A percentile compares a stretch with the other conserved stretches of the same genome.
Evolutionary conservation across 2,797 vertebrate genomes (phyloP).

Genomic region (Brachyalestes nurse): DNA sequence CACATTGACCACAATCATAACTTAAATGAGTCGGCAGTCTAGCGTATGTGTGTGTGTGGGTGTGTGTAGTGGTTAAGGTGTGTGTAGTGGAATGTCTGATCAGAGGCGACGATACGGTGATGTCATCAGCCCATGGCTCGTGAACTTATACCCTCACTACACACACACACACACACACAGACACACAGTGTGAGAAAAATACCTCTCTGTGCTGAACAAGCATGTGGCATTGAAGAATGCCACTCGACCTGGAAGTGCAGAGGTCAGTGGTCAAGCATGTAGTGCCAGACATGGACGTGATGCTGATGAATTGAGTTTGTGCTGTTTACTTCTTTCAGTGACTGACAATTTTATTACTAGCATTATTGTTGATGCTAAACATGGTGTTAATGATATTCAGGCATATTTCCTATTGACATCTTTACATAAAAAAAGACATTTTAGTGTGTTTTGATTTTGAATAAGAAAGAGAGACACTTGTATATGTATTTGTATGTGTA

Average conservation of each 20-base stretch:
- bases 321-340: too few species aligned
- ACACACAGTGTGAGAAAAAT: constrained; percentile 11
- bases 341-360: too few species aligned
- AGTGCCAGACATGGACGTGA: constrained; percentile 20
- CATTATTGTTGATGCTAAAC: too few species aligned
- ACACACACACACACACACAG: neutral
- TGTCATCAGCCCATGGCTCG: neutral
- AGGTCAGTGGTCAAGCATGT: constrained; percentile 72
- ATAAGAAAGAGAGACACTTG: too few species aligned
- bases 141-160: constrained; percentile 15
- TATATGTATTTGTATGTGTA: too few species aligned
- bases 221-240: constrained; percentile 56
- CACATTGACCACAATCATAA: constrained; percentile 21
- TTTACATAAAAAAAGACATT: too few species aligned
- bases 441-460: too few species aligned
- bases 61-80: neutral
- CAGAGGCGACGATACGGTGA: constrained; percentile 25
- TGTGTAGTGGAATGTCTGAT: constrained; percentile 26
- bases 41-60: neutral
- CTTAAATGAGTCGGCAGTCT: constrained; percentile 38
- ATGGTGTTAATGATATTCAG: too few species aligned
- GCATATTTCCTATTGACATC: too few species aligned
- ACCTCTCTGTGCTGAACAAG: constrained; percentile 28
- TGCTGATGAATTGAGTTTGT: too few species aligned
- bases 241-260: constrained; percentile 72